Percentiles rank a stretch among this genome's conserved stretches.
These are phyloP conservation scores for Euplexia lucipara DNA, from an alignment of 2,888 invertebrate genomes.

Conservation along the genomic window DNA sequence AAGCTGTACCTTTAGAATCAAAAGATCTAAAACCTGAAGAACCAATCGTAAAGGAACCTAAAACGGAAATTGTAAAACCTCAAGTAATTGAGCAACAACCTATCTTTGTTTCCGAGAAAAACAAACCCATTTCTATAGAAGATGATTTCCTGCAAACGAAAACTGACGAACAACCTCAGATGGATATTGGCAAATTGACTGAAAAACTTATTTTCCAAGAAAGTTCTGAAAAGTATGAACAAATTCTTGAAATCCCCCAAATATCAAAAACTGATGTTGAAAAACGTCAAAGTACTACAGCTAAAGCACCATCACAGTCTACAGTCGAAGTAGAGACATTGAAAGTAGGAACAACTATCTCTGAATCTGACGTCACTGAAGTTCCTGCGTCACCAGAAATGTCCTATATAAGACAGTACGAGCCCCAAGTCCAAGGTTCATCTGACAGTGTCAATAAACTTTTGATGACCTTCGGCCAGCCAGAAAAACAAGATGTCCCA, in stretches of 20 bases:
- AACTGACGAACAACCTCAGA: slow-evolving; percentile 49
- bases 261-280: slow-evolving; percentile 29
- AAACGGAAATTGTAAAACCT: slow-evolving; percentile 8
- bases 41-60: slow-evolving; percentile 1
- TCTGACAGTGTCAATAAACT: slow-evolving; percentile 74
- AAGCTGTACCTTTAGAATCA: neutral
- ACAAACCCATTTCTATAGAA: slow-evolving; percentile 51
- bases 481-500: slow-evolving; percentile 78
- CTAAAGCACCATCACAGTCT: slow-evolving; percentile 69
- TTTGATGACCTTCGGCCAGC: slow-evolving; percentile 71
- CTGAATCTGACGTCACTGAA: slow-evolving; percentile 71
- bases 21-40: slow-evolving; percentile 17
- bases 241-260: slow-evolving; percentile 27
- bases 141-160: slow-evolving; percentile 52
- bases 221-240: slow-evolving; percentile 50
- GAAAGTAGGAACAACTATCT: slow-evolving; percentile 71
- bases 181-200: slow-evolving; percentile 59
- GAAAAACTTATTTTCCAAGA: slow-evolving; percentile 66
- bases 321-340: slow-evolving; percentile 72
- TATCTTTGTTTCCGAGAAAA: slow-evolving; percentile 26
- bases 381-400: slow-evolving; percentile 68
- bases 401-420: slow-evolving; percentile 77
- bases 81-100: slow-evolving; percentile 1
- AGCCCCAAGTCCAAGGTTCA: slow-evolving; percentile 71
- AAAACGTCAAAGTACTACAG: slow-evolving; percentile 64